phyloP scores from a whole-genome alignment of 2,797 vertebrate genomes.

The Miichthys miiuy region DNA sequence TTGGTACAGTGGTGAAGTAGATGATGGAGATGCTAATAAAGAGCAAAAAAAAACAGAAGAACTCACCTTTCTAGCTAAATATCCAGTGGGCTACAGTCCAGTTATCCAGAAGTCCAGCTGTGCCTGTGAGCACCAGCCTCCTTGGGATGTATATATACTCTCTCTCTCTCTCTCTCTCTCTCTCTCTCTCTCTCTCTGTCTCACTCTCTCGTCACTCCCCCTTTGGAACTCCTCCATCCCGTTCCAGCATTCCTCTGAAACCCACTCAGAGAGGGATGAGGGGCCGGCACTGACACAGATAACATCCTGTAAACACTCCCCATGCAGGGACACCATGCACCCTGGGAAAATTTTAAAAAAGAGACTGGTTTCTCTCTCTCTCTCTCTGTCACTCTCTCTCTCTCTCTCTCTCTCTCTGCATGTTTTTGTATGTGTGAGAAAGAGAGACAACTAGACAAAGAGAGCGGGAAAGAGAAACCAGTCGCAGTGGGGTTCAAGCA shows the following conservation, averaged over 20 bases:
- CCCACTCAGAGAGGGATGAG: conserved; percentile 81
- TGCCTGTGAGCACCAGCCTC: conserved; percentile 82
- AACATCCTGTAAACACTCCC: conserved; percentile 86
- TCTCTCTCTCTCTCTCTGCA: background rate
- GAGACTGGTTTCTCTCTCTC: background rate
- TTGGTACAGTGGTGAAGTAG: background rate
- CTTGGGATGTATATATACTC: conserved; percentile 82
- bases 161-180: conserved; percentile 27
- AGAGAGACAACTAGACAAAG: conserved; percentile 25
- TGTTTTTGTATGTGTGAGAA: conserved; percentile 20
- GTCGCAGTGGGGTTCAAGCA: conserved; percentile 48
- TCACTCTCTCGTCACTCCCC: conserved; percentile 82
- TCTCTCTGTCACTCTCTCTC: background rate
- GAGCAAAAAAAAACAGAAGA: conserved; percentile 13
- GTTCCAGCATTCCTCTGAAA: conserved; percentile 84
- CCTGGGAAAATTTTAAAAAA: conserved; percentile 56
- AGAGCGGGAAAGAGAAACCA: conserved; percentile 30
- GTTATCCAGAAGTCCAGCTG: conserved; percentile 81
- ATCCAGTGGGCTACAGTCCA: conserved; percentile 73
- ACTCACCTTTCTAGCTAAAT: conserved; percentile 81
- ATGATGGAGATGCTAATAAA: conserved; percentile 37
- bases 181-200: conserved; percentile 28
- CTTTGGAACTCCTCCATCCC: conserved; percentile 86
- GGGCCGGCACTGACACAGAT: conserved; percentile 80
- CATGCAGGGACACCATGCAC: conserved; percentile 73